Evolutionary conservation across 2,797 vertebrate species (phyloP).

Genomic region (Oreochromis mossambicus): DNA sequence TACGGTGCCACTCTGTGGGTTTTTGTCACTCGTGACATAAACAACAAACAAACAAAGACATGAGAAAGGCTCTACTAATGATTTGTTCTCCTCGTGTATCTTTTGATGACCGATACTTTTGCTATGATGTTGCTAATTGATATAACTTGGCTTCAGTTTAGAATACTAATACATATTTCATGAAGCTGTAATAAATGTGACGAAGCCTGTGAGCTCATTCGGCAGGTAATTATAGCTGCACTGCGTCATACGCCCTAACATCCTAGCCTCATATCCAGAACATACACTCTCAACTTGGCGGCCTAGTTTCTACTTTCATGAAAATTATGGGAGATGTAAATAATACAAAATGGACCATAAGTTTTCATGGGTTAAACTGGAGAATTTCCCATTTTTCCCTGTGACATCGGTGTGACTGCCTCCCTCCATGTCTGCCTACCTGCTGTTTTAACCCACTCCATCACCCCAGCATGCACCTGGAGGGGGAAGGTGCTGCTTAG

Average conservation of each 20-base stretch:
- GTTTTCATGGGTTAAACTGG: background rate
- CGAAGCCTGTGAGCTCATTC: background rate
- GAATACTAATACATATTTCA: background rate
- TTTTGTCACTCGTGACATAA: background rate
- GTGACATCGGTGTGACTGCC: background rate
- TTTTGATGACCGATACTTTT: background rate
- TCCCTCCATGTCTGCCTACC: background rate
- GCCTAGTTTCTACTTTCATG: background rate
- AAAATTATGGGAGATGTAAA: background rate
- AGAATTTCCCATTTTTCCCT: background rate
- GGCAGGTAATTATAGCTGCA: background rate
- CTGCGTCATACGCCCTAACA: background rate
- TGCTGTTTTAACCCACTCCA: background rate
- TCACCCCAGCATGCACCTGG: background rate
- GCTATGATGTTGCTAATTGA: background rate
- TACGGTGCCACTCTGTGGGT: background rate
- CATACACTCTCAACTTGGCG: background rate
- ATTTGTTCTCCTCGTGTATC: background rate
- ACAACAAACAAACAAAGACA: background rate
- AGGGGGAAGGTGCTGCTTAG: background rate
- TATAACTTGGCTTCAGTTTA: background rate
- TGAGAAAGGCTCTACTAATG: background rate
- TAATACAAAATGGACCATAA: background rate
- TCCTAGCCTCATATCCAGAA: background rate
- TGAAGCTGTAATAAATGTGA: background rate